Evolutionary conservation across 2,113 vertebrate genomes (phyloP), one percentile per base, ranked within the genome.

Genomic region (Anhinga anhinga): DNA sequence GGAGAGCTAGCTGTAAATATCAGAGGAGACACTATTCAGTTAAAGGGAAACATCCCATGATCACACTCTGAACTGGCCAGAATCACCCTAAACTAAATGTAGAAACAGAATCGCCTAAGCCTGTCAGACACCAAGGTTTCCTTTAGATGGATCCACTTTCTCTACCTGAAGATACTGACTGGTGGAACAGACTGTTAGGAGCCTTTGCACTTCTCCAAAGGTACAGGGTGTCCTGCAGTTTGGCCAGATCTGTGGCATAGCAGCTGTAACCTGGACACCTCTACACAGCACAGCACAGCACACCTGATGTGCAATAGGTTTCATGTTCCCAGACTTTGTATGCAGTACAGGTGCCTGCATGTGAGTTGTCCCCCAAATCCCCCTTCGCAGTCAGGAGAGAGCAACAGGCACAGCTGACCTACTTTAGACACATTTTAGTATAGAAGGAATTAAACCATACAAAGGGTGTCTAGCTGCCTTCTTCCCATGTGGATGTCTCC

Each of bases 321-420:
- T 58, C 13, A n/a, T 14, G 4, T 67, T 42, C 25, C 3, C 0
- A 0, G 17, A 29, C 44, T 62, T 15, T 14, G 10, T 7, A 11
- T 3, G 6, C 61, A 69, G 44, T 25, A 52, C 23, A 58, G 77
- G 19, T 34, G 27, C 26, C n/a, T 10, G 21, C 22, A 38, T 0
- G 0, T 18, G 7, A 49, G 4, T 6, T 9, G 49, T 29, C 44
- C 45, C 79, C 21, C 58, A 29, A 10, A 0, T 11, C 11, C 27
- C 29, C 13, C 36, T 38, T 9, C 0, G 0, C 29, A 20, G 50
- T 7, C 25, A 34, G 21, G 16, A 38, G 45, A 44, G 21, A 86
- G 38, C 49, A 92, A 62, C 13, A 73, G 55, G 55, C 58, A 42
- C 30, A 49, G 50, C 67, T 78, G 72, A 49, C 40, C 36, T 18